Percentiles rank a stretch among this genome's conserved stretches.
These are phyloP conservation scores for Rallus limicola DNA, from an alignment of 2,113 vertebrate genomes.

Conservation along the genomic window DNA sequence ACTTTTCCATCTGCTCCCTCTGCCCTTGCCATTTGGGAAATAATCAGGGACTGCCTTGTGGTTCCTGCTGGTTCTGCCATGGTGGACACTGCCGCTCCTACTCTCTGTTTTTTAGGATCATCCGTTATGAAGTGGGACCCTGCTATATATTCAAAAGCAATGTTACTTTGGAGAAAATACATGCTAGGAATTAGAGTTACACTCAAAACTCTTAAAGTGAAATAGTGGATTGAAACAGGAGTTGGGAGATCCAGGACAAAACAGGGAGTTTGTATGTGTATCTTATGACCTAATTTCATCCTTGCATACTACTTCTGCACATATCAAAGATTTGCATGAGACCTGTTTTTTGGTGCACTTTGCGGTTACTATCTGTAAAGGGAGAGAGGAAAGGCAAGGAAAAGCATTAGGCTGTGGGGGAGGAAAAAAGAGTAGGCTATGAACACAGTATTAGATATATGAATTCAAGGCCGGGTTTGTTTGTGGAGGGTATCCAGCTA, in stretches of 20 bases:
- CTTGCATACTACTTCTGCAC: background rate
- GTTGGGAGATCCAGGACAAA: background rate
- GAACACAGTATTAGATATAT: background rate
- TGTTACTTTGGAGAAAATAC: background rate
- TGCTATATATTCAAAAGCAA: background rate
- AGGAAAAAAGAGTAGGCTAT: background rate
- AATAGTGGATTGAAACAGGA: background rate
- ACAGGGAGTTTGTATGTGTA: background rate
- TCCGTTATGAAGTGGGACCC: background rate
- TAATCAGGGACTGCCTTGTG: background rate
- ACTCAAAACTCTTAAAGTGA: background rate
- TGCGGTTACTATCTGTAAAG: background rate
- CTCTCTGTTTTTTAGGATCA: accelerated
- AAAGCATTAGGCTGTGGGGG: background rate
- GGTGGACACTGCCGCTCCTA: background rate
- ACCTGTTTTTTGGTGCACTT: background rate
- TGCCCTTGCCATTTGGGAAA: background rate
- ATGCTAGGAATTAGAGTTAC: background rate
- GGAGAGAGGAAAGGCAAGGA: background rate
- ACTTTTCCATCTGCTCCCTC: background rate
- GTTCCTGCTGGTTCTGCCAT: background rate
- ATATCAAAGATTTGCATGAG: background rate
- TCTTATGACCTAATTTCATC: background rate
- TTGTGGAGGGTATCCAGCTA: background rate
- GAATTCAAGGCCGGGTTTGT: background rate